Base-by-base conservation (phyloP, 2,888 invertebrate genomes). In the Rhingia rostrata region DNA sequence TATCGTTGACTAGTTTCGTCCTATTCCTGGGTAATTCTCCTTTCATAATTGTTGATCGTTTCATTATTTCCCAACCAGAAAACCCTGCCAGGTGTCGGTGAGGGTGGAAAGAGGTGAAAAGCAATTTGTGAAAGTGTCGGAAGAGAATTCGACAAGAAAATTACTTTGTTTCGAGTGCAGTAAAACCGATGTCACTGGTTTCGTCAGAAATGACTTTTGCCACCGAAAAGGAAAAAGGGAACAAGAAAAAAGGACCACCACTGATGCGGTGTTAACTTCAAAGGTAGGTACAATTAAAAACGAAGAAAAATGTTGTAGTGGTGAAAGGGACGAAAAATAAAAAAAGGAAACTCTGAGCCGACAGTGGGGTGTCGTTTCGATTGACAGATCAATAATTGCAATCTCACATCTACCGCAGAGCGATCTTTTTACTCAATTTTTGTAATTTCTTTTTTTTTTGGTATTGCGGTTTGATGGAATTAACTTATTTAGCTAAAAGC, bases 371-470 rank as follows among this genome's bases (percentile, higher is more conserved):
- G 22, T 56, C 30, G 56, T 58, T 70, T 63, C 14, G 75, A 70
- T 64, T 75, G 75, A 60, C 81, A 77, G 67, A 60, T 77, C 69
- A 53, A 75, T 75, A 82, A 82, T 82, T 82, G 58, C 58, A 41
- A 75, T 82, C 64, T 56, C 43, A 45, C 22, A 22, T 22, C 22
- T 22, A 22, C 22, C 22, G 22, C 2, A 2, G 22, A 22, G 22
- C 22, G 22, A 22, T 22, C 1, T 22, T 22, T 22, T 22, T 2
- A 22, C 1, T 1, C 1, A 22, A 22, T 22, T 22, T n/a, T 22
- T 22, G 22, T 22, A 22, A 22, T 22, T n/a, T n/a, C n/a, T n/a
- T n/a, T n/a, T n/a, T n/a, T n/a, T n/a, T n/a, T n/a, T n/a, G n/a
- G n/a, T n/a, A n/a, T n/a, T n/a, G n/a, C n/a, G n/a, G n/a, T n/a